Base-by-base conservation (phyloP, 2,797 vertebrate genomes). In the Xiphorhynchus erythropygius region DNA sequence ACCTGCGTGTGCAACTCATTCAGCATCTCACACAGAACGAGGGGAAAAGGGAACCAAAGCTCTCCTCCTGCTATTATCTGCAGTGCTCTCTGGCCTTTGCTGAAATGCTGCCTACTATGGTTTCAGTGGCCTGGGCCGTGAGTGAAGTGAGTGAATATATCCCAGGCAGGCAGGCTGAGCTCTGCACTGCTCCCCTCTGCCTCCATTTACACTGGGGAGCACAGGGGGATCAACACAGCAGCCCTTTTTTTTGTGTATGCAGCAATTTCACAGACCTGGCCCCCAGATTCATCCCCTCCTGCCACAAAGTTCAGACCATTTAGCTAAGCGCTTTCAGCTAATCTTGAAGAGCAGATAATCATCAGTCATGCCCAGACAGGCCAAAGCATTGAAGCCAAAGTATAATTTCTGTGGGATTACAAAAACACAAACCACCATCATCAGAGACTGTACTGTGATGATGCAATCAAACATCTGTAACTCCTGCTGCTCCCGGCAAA, bases 391-490 rank as follows among this genome's bases (percentile, higher is more conserved):
- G 87, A 90, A 92, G 77, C 89, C 74, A 78, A 94, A 93, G 59
- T 39, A 64, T 96, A 91, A 94, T 90, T 94, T 94, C 91, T 86
- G 80, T 60, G 68, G 85, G 60, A 96, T 91, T 96, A 95, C 88
- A 79, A n/a, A 85, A 95, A 37, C 87, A 49, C 79, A 86, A 96
- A 81, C 71, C 87, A 90, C 59, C 87, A 81, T 70, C 79, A 92
- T 69, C 87, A 91, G 93, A 85, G 82, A 62, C 87, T 87, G 44
- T 56, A 55, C 22, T 55, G 77, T 39, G 37, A 67, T 90, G 95
- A 93, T 90, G 93, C 93, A 95, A 95, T 77, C 60, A 77, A 93
- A 83, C 86, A 94, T 89, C 77, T 93, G 94, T 94, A 95, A 94
- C 91, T 93, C 85, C 67, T 94, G 80, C 77, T 70, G 91, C 90